Percentiles rank a stretch among this genome's conserved stretches.
Evolutionary conservation across 2,888 invertebrate genomes (phyloP).

Genomic region (Taphrorychus bicolor): DNA sequence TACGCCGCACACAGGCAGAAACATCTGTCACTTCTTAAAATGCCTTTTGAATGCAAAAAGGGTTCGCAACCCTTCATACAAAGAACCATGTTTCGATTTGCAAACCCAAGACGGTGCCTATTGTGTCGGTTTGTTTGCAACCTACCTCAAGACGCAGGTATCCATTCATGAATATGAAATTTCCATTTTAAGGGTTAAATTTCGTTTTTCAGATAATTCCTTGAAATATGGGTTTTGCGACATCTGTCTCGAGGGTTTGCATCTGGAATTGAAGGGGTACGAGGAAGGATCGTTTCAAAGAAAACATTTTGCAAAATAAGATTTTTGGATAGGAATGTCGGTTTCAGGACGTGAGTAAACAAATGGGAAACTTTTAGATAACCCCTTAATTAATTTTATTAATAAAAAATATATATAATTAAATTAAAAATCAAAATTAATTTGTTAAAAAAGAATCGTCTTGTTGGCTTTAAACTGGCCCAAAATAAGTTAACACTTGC

Average conservation of each 20-base stretch:
- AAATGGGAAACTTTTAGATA: too few relatives aligned
- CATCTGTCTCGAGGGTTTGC: neutral
- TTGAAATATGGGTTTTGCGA: neutral
- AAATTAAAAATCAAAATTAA: too few relatives aligned
- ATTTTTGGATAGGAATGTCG: too few relatives aligned
- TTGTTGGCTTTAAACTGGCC: too few relatives aligned
- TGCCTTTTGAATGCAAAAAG: neutral
- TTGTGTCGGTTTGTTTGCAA: neutral
- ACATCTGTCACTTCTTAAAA: neutral
- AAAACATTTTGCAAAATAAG: too few relatives aligned
- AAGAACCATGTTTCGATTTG: neutral
- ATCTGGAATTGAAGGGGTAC: neutral
- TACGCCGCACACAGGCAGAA: neutral
- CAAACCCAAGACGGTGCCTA: neutral
- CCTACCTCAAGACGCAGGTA: neutral
- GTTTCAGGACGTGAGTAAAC: too few relatives aligned
- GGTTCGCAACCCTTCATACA: neutral
- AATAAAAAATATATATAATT: too few relatives aligned
- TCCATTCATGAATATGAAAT: neutral
- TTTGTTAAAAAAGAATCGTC: too few relatives aligned
- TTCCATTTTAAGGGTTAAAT: neutral
- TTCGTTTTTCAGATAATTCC: neutral
- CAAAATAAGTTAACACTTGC: too few relatives aligned
- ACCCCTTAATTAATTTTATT: too few relatives aligned
- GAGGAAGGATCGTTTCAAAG: too few relatives aligned